A percentile compares a stretch with the other conserved stretches of the same genome.
These are phyloP conservation scores for Mythimna loreyi DNA, from an alignment of 2,888 invertebrate genomes.

Conservation along the genomic window DNA sequence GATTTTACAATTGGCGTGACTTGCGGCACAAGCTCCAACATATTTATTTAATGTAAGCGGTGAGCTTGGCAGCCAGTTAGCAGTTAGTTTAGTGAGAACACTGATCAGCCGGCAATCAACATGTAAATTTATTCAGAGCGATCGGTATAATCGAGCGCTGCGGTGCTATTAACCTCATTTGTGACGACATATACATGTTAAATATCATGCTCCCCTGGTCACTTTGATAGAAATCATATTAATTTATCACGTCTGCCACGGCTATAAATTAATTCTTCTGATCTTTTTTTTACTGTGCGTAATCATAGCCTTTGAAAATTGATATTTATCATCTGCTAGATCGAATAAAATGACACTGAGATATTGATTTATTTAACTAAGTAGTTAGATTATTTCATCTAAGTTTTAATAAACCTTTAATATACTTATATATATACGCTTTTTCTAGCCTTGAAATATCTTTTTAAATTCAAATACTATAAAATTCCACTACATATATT, in stretches of 20 bases:
- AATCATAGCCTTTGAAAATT: conserved; percentile 35
- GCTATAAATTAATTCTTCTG: conserved; percentile 52
- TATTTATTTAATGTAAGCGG: conserved; percentile 78
- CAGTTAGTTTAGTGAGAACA: conserved; percentile 82
- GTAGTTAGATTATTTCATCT: conserved; percentile 3
- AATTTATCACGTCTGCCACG: conserved; percentile 69
- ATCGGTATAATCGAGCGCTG: conserved; percentile 85
- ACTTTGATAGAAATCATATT: conserved; percentile 77
- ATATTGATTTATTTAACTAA: conserved; percentile 29
- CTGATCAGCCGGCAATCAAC: conserved; percentile 85
- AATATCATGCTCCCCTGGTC: conserved; percentile 79
- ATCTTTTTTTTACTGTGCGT: conserved; percentile 38
- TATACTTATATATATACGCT: too few species aligned
- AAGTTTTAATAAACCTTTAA: too few species aligned
- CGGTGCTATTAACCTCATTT: conserved; percentile 87
- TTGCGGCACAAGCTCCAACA: conserved; percentile 66
- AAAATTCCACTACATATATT: neutral
- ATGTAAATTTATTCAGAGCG: conserved; percentile 89
- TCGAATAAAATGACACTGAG: conserved; percentile 15
- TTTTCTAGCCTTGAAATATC: neutral
- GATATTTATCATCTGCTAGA: conserved; percentile 34
- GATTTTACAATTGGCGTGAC: conserved; percentile 70
- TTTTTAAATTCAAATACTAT: neutral
- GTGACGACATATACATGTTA: conserved; percentile 79
- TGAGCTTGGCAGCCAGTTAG: conserved; percentile 78